A percentile compares a stretch with the other conserved stretches of the same genome.
phyloP scores from a whole-genome alignment of 2,888 invertebrate species.

The Melikaiella ostensackeni region DNA sequence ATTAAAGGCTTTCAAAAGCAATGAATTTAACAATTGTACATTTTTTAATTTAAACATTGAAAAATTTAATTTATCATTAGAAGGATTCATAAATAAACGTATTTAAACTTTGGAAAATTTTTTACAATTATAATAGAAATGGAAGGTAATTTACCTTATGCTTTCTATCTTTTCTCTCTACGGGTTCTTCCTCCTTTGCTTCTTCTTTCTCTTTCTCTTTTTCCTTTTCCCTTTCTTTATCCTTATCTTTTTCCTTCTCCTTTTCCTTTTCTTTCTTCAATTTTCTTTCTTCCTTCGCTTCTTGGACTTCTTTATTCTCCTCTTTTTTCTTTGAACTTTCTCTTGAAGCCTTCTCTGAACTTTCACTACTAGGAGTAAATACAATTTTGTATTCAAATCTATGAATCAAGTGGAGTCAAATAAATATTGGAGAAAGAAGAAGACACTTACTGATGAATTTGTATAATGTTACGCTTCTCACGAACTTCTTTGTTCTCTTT shows the following conservation, averaged over 20 bases:
- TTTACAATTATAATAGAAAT: constrained; percentile 13
- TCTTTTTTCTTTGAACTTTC: constrained; percentile 40
- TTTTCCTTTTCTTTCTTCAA: constrained; percentile 56
- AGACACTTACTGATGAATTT: constrained; percentile 70
- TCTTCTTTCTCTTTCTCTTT: constrained; percentile 79
- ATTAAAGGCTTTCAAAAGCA: no score
- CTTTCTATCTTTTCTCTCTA: constrained; percentile 81
- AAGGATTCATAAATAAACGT: no score
- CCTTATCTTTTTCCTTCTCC: constrained; percentile 63
- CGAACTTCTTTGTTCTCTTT: constrained; percentile 73
- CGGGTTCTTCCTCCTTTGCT: constrained; percentile 77
- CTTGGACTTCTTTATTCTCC: constrained; percentile 5
- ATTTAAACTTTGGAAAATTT: not conserved
- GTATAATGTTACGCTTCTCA: constrained; percentile 71
- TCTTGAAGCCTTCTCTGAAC: constrained; percentile 55
- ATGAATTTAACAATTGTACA: no score
- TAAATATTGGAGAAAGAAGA: constrained; percentile 28
- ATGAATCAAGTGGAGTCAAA: constrained; percentile 50
- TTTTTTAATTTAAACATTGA: no score
- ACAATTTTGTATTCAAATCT: constrained; percentile 58
- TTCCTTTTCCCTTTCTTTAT: constrained; percentile 76
- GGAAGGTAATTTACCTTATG: constrained; percentile 71
- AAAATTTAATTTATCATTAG: no score
- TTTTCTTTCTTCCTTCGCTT: constrained; percentile 31
- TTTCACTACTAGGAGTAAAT: constrained; percentile 62